A percentile compares a stretch with the other conserved stretches of the same genome.
phyloP scores from a whole-genome alignment of 2,888 invertebrate genomes.

The Apodemia hepburni region DNA sequence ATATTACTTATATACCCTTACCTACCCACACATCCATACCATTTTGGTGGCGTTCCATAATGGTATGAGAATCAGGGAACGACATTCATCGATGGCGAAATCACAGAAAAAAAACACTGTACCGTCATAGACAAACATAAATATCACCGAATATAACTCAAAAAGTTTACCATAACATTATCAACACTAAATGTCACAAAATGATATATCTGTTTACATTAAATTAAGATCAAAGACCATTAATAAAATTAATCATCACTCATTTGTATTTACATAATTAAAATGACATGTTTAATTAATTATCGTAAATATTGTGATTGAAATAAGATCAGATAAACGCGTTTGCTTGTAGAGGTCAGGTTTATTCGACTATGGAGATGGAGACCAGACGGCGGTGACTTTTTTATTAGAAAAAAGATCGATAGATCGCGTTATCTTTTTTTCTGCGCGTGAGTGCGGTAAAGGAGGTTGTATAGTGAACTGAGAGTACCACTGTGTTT shows the following conservation, averaged over 20 bases:
- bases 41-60: slow-evolving; percentile 80
- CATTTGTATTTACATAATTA: slow-evolving; percentile 70
- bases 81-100: slow-evolving; percentile 46
- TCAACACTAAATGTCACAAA: slow-evolving; percentile 66
- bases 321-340: slow-evolving; percentile 56
- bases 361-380: slow-evolving; percentile 63
- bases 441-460: slow-evolving; percentile 79
- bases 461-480: slow-evolving; percentile 73
- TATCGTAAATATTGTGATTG: slow-evolving; percentile 68
- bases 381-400: slow-evolving; percentile 58
- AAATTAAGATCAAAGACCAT: slow-evolving; percentile 62
- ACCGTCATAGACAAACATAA: slow-evolving; percentile 41
- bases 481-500: slow-evolving; percentile 75
- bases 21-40: slow-evolving; percentile 82
- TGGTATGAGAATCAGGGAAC: slow-evolving; percentile 60
- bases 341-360: slow-evolving; percentile 64
- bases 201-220: slow-evolving; percentile 71
- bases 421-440: slow-evolving; percentile 77
- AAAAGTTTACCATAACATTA: slow-evolving; percentile 38
- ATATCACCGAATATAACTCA: slow-evolving; percentile 50
- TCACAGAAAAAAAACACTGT: slow-evolving; percentile 47
- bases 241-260: slow-evolving; percentile 72
- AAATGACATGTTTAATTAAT: slow-evolving; percentile 74
- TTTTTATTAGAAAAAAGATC: slow-evolving; percentile 74
- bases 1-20: slow-evolving; percentile 61